Evolutionary conservation across 2,888 invertebrate genomes (phyloP).

Genomic region (Exocentrus adspersus): DNA sequence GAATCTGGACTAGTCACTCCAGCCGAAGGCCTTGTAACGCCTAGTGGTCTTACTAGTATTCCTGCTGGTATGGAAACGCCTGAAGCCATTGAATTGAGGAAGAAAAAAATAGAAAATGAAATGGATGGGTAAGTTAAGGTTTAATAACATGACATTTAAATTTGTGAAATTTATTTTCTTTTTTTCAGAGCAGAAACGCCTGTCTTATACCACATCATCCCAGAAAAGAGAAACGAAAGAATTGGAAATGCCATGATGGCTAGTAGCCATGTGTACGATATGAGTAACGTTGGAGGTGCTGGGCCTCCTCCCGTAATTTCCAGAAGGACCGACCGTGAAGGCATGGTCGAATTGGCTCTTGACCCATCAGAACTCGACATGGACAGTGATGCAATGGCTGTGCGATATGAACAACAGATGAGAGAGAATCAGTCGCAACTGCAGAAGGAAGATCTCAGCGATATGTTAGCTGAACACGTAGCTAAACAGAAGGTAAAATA

Average conservation of each 20-base stretch:
- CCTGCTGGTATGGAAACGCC: conserved; percentile 98
- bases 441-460: conserved; percentile 94
- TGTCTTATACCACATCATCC: conserved; percentile 92
- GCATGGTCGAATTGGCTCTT: conserved; percentile 91
- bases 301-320: conserved; percentile 66
- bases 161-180: no score
- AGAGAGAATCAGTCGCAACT: conserved; percentile 90
- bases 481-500: conserved; percentile 89
- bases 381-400: conserved; percentile 96
- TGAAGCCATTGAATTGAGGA: conserved; percentile 96
- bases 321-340: conserved; percentile 58
- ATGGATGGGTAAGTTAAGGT: conserved; percentile 81
- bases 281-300: conserved; percentile 73
- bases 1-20: conserved; percentile 91
- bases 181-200: conserved; percentile 86
- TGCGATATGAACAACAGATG: conserved; percentile 95
- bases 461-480: conserved; percentile 98
- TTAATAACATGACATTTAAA: no score
- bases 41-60: conserved; percentile 89
- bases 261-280: conserved; percentile 97
- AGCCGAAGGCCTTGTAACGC: conserved; percentile 93
- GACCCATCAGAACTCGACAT: conserved; percentile 98
- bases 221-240: conserved; percentile 92
- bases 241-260: conserved; percentile 96
- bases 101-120: conserved; percentile 95